Conservation (phyloP, 2,888 invertebrate species). For the Herminia tarsipennalis region DNA sequence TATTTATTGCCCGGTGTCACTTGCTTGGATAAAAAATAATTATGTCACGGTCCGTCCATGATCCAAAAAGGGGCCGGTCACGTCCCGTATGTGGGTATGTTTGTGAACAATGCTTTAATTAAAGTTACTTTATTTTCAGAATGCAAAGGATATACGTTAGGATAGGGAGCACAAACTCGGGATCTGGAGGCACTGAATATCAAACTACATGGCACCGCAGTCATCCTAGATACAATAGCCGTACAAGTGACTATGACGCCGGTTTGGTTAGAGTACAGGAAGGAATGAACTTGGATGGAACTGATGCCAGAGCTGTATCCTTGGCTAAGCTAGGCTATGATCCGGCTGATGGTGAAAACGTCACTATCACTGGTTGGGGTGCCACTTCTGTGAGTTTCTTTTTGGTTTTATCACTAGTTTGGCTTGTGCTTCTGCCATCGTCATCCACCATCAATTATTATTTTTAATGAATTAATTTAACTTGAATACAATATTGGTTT, state of each 20-base stretch:
- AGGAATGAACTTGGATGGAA: constrained; percentile 30
- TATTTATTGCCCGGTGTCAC: too few species aligned
- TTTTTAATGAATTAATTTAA: too few species aligned
- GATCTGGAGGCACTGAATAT: constrained; percentile 30
- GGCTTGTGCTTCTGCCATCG: too few species aligned
- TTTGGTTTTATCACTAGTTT: too few species aligned
- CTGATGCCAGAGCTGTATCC: constrained; percentile 15
- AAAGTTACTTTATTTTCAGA: constrained; percentile 37
- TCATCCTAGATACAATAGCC: constrained; percentile 23
- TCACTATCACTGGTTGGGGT: constrained; percentile 48
- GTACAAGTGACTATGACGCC: constrained; percentile 29
- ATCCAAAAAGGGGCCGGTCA: too few species aligned
- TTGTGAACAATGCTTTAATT: too few species aligned
- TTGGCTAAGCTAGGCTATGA: constrained; percentile 14
- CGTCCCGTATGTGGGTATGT: too few species aligned
- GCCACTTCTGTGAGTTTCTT: constrained; percentile 38
- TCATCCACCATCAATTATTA: too few species aligned
- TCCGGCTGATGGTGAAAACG: constrained; percentile 10
- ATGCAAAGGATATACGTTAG: constrained; percentile 49
- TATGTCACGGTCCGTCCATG: too few species aligned
- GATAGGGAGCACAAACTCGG: constrained; percentile 61
- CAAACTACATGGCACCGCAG: constrained; percentile 3
- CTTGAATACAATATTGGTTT: not conserved
- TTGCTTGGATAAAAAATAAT: too few species aligned
- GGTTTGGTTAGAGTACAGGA: constrained; percentile 16